Evolutionary conservation across 1,140 invertebrate genomes (phyloP).

Genomic region (Epicauta chinensis): DNA sequence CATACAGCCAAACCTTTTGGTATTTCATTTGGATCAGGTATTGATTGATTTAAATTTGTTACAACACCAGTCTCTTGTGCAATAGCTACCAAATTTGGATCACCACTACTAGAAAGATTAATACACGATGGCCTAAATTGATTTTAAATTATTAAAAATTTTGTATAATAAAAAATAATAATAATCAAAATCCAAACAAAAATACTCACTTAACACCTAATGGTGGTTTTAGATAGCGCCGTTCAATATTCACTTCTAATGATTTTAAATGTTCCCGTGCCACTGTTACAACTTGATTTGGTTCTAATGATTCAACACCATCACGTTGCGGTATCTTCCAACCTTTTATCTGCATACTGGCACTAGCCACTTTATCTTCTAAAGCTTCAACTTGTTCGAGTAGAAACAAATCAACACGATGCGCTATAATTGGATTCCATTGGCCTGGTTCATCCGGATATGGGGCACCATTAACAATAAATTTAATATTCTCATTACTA

Average conservation of each 20-base stretch:
- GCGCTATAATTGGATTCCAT: constrained; percentile 67
- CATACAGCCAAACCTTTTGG: constrained; percentile 74
- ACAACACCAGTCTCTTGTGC: constrained; percentile 42
- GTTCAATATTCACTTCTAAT: constrained; percentile 84
- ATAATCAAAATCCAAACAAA: constrained; percentile 8
- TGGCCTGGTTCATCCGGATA: constrained; percentile 53
- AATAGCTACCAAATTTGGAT: constrained; percentile 49
- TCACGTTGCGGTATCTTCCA: constrained; percentile 70
- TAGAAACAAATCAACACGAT: constrained; percentile 73
- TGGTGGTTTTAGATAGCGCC: constrained; percentile 89
- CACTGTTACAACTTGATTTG: constrained; percentile 58
- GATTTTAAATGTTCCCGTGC: constrained; percentile 72
- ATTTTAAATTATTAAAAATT: too few relatives aligned
- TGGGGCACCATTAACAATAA: constrained; percentile 44
- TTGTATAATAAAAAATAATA: too few relatives aligned
- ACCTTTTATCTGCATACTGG: constrained; percentile 90
- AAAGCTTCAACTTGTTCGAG: constrained; percentile 85
- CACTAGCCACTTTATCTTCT: constrained; percentile 86
- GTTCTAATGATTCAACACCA: constrained; percentile 48
- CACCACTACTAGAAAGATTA: constrained; percentile 45
- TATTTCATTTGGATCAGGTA: constrained; percentile 40
- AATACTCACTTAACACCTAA: constrained; percentile 64
- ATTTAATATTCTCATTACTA: constrained; percentile 44
- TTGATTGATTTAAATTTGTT: constrained; percentile 18
- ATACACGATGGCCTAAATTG: constrained; percentile 4